Percentiles rank a stretch among this genome's conserved stretches.
Conservation (phyloP, 2,797 vertebrate genomes). For the Rousettus madagascariensis region DNA sequence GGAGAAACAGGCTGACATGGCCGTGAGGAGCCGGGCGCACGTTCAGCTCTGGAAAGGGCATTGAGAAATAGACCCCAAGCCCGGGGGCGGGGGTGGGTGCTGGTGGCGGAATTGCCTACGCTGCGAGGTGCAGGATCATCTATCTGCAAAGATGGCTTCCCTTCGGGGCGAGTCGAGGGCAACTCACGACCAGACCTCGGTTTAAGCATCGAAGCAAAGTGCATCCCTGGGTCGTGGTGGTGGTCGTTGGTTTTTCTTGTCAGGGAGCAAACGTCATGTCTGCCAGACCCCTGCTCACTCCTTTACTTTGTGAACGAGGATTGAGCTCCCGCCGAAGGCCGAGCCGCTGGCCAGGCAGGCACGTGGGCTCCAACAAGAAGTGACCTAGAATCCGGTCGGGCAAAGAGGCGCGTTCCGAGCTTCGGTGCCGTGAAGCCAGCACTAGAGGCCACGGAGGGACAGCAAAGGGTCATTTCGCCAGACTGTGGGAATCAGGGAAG, state of each 20-base stretch:
- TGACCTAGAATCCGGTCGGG: not conserved
- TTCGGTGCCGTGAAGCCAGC: fast-evolving
- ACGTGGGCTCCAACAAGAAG: not conserved
- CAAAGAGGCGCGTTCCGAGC: fast-evolving
- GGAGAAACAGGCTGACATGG: not conserved
- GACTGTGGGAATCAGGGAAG: not conserved
- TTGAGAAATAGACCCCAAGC: fast-evolving
- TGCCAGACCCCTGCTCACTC: no score
- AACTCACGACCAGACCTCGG: not conserved
- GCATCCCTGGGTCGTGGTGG: not conserved
- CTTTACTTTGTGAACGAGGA: fast-evolving
- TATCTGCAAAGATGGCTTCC: no score
- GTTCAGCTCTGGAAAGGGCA: fast-evolving
- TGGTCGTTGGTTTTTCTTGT: no score
- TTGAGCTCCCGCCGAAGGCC: fast-evolving
- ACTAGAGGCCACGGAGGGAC: fast-evolving
- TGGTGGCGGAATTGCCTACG: fast-evolving
- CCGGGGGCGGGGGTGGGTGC: no score
- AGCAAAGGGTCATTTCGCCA: not conserved
- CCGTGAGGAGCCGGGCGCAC: fast-evolving
- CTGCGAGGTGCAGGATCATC: fast-evolving
- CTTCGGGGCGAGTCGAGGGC: not conserved
- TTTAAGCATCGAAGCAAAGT: not conserved
- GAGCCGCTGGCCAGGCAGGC: not conserved
- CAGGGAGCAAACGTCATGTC: fast-evolving